A percentile compares a stretch with the other conserved stretches of the same genome.
Conservation (phyloP, 2,888 invertebrate genomes). For the Thumatha senex region DNA sequence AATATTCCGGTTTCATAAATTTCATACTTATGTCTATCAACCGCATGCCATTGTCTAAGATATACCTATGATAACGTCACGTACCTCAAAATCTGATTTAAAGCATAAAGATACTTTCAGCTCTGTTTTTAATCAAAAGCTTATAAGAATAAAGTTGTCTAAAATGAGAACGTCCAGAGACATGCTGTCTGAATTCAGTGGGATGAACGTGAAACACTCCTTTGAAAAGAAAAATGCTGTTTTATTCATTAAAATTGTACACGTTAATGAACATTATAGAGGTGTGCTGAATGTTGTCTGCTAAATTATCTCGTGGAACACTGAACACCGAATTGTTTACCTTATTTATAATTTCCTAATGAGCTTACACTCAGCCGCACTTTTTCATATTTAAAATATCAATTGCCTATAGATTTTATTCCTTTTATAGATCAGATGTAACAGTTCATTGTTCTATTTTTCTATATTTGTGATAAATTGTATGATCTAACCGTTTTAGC, state of each 20-base stretch:
- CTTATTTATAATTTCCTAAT: constrained; percentile 65
- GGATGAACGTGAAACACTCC: constrained; percentile 49
- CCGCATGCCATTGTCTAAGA: constrained; percentile 65
- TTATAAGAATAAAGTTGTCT: constrained; percentile 41
- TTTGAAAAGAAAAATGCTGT: constrained; percentile 40
- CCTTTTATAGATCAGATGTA: constrained; percentile 4
- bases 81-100: constrained; percentile 34
- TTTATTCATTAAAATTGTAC: constrained; percentile 45
- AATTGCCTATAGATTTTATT: too few relatives aligned
- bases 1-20: constrained; percentile 72
- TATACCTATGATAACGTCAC: constrained; percentile 41
- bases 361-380: constrained; percentile 48
- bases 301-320: constrained; percentile 42
- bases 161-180: constrained; percentile 49
- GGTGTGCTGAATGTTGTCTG: constrained; percentile 33
- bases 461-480: constrained; percentile 54
- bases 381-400: constrained; percentile 43
- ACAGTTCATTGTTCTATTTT: constrained; percentile 45
- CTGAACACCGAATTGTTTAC: constrained; percentile 42
- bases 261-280: constrained; percentile 52
- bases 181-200: constrained; percentile 41
- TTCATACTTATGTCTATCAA: constrained; percentile 56
- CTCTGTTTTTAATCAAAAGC: constrained; percentile 38
- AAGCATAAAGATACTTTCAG: constrained; percentile 40
- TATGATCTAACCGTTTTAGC: constrained; percentile 63